phyloP scores from a whole-genome alignment of 1,140 invertebrate species.

The Cyrtorhinus lividipennis region DNA sequence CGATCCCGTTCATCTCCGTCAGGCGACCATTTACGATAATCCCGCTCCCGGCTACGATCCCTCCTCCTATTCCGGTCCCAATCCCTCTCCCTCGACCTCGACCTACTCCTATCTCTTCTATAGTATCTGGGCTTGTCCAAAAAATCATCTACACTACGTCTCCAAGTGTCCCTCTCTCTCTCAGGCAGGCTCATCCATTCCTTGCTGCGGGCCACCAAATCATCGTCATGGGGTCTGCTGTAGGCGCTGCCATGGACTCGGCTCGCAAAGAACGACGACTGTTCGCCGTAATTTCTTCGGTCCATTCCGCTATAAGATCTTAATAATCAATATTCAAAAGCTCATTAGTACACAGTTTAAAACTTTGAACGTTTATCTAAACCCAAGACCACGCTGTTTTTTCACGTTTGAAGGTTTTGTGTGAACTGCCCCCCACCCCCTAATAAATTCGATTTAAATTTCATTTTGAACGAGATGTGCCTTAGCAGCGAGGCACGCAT shows the following conservation, averaged over 20 bases:
- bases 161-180: slow-evolving; percentile 21
- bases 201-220: slow-evolving; percentile 31
- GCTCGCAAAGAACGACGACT: slow-evolving; percentile 14
- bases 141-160: slow-evolving; percentile 26
- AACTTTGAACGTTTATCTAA: not conserved
- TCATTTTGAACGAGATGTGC: too few relatives aligned
- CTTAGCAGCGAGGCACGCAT: too few relatives aligned
- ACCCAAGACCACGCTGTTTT: not conserved
- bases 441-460: too few relatives aligned
- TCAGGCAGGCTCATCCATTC: slow-evolving; percentile 21
- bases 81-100: slow-evolving; percentile 29
- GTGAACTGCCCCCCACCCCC: too few relatives aligned
- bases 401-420: not conserved
- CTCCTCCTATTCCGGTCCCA: slow-evolving; percentile 24
- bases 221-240: slow-evolving; percentile 30
- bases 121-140: slow-evolving; percentile 31
- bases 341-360: slow-evolving; percentile 20
- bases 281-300: slow-evolving; percentile 18
- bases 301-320: slow-evolving; percentile 22
- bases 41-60: slow-evolving; percentile 20
- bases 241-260: slow-evolving; percentile 20
- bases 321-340: slow-evolving; percentile 23
- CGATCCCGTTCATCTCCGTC: slow-evolving; percentile 32
- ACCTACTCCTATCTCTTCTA: slow-evolving; percentile 30
- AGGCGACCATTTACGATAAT: slow-evolving; percentile 16